A percentile compares a stretch with the other conserved stretches of the same genome.
Evolutionary conservation across 2,888 invertebrate species (phyloP).

Genomic region (Creontiades dilutus): DNA sequence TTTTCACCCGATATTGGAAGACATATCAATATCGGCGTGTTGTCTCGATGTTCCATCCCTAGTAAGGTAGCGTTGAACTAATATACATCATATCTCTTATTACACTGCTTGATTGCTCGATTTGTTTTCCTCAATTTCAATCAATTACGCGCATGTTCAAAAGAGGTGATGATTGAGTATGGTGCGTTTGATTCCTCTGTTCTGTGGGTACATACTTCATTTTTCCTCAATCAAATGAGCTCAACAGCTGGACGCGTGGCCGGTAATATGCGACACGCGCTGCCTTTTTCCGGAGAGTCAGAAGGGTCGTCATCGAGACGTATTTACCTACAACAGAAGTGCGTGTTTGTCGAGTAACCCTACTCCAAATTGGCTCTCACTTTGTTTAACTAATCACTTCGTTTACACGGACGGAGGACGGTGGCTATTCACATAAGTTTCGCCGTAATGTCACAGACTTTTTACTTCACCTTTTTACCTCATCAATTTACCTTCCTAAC

Average conservation of each 20-base stretch:
- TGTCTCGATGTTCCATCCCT: too few relatives aligned
- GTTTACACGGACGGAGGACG: neutral
- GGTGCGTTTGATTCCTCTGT: too few relatives aligned
- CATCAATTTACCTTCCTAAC: neutral
- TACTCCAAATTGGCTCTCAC: slow-evolving; percentile 38
- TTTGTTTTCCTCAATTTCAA: too few relatives aligned
- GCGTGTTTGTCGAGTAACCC: slow-evolving; percentile 44
- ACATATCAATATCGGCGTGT: too few relatives aligned
- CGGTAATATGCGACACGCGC: neutral
- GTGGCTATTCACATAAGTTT: neutral
- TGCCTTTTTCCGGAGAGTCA: neutral
- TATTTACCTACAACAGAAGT: slow-evolving; percentile 44
- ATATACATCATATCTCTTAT: too few relatives aligned
- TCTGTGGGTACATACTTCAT: too few relatives aligned
- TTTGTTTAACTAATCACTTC: slow-evolving; percentile 37
- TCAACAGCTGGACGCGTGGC: slow-evolving; percentile 39
- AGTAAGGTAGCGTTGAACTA: too few relatives aligned
- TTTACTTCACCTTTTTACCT: neutral
- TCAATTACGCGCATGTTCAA: too few relatives aligned
- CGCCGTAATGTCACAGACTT: neutral
- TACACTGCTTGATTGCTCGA: too few relatives aligned
- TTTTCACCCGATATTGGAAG: too few relatives aligned
- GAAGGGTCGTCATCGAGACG: neutral
- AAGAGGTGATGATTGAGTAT: too few relatives aligned
- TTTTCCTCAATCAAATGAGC: neutral